A percentile compares a stretch with the other conserved stretches of the same genome.
Evolutionary conservation across 1,140 invertebrate genomes (phyloP).

Genomic region (Neodiprion pinetum): DNA sequence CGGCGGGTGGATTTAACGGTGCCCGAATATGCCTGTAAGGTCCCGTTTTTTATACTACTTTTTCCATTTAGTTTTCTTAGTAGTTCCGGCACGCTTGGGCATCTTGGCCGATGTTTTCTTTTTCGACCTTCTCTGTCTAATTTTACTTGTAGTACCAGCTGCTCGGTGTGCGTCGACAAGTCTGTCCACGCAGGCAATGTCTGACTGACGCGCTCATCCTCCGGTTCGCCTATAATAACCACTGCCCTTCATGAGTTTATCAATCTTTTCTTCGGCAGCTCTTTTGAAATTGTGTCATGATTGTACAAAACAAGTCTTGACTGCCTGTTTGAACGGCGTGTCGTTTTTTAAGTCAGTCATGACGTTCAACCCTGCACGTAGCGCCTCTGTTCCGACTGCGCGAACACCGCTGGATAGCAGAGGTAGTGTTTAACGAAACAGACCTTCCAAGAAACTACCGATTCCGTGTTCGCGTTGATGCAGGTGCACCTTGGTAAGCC

Average conservation of each 20-base stretch:
- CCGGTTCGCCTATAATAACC: neutral
- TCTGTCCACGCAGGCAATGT: neutral
- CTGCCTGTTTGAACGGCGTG: neutral
- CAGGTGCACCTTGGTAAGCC: neutral
- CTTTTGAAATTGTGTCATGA: neutral
- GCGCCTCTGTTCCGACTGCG: neutral
- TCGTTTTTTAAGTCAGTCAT: neutral
- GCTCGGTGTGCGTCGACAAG: neutral
- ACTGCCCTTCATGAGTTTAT: neutral
- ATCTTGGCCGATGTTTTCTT: no score
- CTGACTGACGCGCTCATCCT: neutral
- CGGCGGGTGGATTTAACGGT: neutral
- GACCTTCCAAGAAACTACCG: neutral
- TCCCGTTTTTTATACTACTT: neutral
- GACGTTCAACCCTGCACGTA: neutral
- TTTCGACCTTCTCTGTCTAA: no score
- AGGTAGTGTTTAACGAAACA: neutral
- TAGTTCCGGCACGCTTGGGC: neutral
- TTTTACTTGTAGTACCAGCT: no score
- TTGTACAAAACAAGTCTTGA: neutral
- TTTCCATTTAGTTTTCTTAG: neutral
- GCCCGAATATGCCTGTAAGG: slow-evolving; percentile 15
- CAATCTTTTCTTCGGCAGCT: neutral
- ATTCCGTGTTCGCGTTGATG: neutral
- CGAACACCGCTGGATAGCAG: neutral